Percentiles rank a stretch among this genome's conserved stretches.
These are phyloP conservation scores for Drosophila formosana DNA, from an alignment of 2,888 invertebrate species.

Conservation along the genomic window DNA sequence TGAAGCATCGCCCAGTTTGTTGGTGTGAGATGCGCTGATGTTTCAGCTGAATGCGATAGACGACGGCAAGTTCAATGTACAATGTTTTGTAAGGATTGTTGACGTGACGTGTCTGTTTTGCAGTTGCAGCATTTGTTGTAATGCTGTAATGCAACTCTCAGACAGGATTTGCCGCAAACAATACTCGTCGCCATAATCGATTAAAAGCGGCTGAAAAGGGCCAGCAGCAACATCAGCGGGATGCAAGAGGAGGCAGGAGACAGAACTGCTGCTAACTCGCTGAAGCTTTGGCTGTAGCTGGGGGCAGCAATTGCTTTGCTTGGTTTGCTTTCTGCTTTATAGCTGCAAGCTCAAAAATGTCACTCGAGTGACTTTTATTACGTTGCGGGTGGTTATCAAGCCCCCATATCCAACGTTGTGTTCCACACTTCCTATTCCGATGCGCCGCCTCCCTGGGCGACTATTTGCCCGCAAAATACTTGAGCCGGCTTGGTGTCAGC, in stretches of 20 bases:
- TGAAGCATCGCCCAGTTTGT: neutral
- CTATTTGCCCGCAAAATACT: constrained; percentile 81
- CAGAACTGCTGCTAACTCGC: constrained; percentile 1
- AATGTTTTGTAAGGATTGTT: constrained; percentile 45
- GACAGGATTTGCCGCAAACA: constrained; percentile 76
- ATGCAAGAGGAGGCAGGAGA: constrained; percentile 6
- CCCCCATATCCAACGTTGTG: neutral
- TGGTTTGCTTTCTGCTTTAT: constrained; percentile 72
- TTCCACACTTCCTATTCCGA: constrained; percentile 4
- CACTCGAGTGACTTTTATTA: constrained; percentile 81
- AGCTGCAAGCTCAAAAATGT: constrained; percentile 79
- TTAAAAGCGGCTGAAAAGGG: constrained; percentile 69
- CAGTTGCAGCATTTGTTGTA: constrained; percentile 39
- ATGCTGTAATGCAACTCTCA: constrained; percentile 69
- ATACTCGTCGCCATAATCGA: constrained; percentile 72
- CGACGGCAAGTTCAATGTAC: constrained; percentile 74
- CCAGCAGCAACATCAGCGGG: constrained; percentile 30
- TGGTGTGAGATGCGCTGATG: constrained; percentile 20
- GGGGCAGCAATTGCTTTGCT: constrained; percentile 46
- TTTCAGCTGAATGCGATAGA: constrained; percentile 50
- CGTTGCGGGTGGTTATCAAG: constrained; percentile 32
- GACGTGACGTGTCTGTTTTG: constrained; percentile 13
- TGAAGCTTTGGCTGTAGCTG: constrained; percentile 11
- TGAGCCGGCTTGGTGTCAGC: constrained; percentile 77
- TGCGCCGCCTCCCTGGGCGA: constrained; percentile 34